These are phyloP conservation scores for Bothrops jararaca DNA, from an alignment of 2,113 vertebrate species.

Conservation along the genomic window DNA sequence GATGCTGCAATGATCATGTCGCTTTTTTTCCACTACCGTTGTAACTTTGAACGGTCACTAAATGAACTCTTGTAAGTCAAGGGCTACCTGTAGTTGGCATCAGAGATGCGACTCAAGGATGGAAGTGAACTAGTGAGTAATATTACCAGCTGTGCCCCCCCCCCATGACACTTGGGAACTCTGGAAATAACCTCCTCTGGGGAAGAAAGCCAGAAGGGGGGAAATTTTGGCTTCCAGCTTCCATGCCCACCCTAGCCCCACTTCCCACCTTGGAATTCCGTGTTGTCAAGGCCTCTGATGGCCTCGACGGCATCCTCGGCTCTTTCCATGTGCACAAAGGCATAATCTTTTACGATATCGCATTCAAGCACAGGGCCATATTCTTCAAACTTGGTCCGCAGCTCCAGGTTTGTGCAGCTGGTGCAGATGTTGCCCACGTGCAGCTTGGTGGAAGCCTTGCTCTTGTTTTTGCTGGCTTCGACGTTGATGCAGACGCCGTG, in stretches of 20 bases:
- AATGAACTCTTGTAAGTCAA: no score
- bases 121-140: not conserved
- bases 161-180: no score
- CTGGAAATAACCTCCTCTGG: not conserved
- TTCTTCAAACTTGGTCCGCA: slow-evolving; percentile 91
- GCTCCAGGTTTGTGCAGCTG: slow-evolving; percentile 88
- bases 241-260: slow-evolving; percentile 7
- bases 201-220: not conserved
- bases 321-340: slow-evolving; percentile 95
- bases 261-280: slow-evolving; percentile 89
- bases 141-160: not conserved
- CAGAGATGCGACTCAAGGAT: not conserved
- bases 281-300: slow-evolving; percentile 90
- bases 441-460: slow-evolving; percentile 89
- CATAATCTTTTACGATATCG: slow-evolving; percentile 97
- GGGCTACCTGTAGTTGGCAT: not conserved
- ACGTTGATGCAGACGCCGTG: slow-evolving; percentile 93
- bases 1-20: no score
- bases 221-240: not conserved
- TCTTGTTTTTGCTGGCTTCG: slow-evolving; percentile 89
- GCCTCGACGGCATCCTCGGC: slow-evolving; percentile 94
- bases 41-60: no score
- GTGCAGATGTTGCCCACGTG: slow-evolving; percentile 90
- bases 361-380: slow-evolving; percentile 85
- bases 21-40: no score